Evolutionary conservation across 2,888 invertebrate genomes (phyloP).

Genomic region (Ligdia adustata): DNA sequence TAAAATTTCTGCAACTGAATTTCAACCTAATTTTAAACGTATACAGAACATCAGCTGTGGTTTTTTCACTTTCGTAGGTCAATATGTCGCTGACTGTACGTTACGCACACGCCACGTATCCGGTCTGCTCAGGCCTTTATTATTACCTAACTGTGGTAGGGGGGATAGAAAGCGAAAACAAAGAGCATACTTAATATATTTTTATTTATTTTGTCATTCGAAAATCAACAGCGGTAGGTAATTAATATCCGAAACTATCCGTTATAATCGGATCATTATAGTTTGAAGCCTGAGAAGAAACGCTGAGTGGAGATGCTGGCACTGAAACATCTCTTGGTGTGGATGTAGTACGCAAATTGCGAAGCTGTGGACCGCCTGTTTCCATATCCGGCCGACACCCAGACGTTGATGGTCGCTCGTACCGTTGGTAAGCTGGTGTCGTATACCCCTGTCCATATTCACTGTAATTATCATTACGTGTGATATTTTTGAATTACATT

Average conservation of each 20-base stretch:
- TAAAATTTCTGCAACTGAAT: neutral
- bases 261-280: slow-evolving; percentile 32
- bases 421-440: slow-evolving; percentile 8
- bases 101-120: neutral
- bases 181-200: slow-evolving; percentile 11
- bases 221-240: slow-evolving; percentile 28
- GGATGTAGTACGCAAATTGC: slow-evolving; percentile 28
- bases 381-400: too few species aligned
- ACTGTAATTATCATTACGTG: slow-evolving; percentile 30
- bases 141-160: neutral
- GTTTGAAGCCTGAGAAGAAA: slow-evolving; percentile 30
- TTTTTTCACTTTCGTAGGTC: neutral
- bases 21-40: neutral
- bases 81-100: neutral
- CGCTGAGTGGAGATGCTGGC: slow-evolving; percentile 26
- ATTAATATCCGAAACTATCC: slow-evolving; percentile 32
- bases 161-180: neutral
- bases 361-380: too few species aligned
- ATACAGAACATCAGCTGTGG: neutral
- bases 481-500: slow-evolving; percentile 34
- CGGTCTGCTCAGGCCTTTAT: neutral
- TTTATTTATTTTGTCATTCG: slow-evolving; percentile 26
- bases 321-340: slow-evolving; percentile 33
- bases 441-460: slow-evolving; percentile 34
- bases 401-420: slow-evolving; percentile 27